Base-by-base conservation (phyloP, 2,797 vertebrate species). In the Onychomys leucogaster region DNA sequence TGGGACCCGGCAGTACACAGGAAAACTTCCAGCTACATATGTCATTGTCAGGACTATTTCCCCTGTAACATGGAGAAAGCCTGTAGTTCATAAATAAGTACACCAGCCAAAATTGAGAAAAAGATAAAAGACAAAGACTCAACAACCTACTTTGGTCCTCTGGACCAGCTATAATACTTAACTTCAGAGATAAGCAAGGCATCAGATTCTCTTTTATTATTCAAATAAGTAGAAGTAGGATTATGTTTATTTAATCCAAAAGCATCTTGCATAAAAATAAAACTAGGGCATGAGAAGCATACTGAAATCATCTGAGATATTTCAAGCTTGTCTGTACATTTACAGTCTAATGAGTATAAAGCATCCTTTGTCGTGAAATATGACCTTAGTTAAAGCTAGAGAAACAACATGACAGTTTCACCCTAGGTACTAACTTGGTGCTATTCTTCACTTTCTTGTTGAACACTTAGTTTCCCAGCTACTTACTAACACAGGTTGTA, bases 181-280 rank as follows among this genome's bases (percentile, higher is more conserved):
- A 46, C 49, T 80, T 83, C 63, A 86, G 86, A 86, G 17, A 41
- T 59, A 27, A 19, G 13, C 83, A 61, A 92, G 59, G 10, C 41
- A 90, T 73, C 2, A 81, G 23, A 21, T 71, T 84, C 46, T 11
- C 17, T 94, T 71, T 94, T 71, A 65, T 43, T 14, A 11, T 63
- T 90, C 32, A 84, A 75, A 59, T n/a, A 77, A 77, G 83, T 65
- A 6, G 5, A 80, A 75, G 32, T 21, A 55, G 14, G 17, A 59
- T 76, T 92, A 57, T 81, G 2, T 52, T 32, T 5, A 55, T 43
- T 90, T 19, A 17, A 80, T 25, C 8, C 67, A 71, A 96, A 65
- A 91, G 10, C 69, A 7, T 76, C 34, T 81, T 57, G 17, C 71
- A 16, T 46, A 34, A 88, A 95, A 94, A 65, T 85, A 86, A 91